Evolutionary conservation across 2,797 vertebrate genomes (phyloP).

Genomic region (Myiotriccus ornatus): DNA sequence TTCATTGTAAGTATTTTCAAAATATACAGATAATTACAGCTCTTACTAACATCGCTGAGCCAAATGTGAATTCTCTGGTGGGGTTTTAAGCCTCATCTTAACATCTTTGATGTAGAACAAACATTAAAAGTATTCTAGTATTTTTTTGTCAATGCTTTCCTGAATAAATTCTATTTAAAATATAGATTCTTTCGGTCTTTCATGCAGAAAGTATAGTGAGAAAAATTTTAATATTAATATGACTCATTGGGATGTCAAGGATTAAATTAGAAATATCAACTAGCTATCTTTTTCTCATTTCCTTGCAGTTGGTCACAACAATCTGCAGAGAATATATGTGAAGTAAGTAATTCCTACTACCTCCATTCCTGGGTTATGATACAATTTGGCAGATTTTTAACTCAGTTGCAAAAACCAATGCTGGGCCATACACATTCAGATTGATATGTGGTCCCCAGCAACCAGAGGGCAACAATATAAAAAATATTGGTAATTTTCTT

Average conservation of each 20-base stretch:
- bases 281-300: background rate
- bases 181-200: background rate
- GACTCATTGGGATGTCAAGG: background rate
- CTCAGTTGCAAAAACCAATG: background rate
- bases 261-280: background rate
- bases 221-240: conserved; percentile 22
- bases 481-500: background rate
- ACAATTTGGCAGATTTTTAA: background rate
- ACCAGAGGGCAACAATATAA: background rate
- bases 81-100: background rate
- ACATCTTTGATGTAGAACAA: background rate
- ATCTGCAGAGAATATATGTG: background rate
- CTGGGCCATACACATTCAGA: background rate
- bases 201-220: background rate
- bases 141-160: background rate
- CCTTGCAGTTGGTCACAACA: background rate
- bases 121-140: background rate
- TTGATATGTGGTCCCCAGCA: background rate
- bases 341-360: background rate
- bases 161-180: background rate
- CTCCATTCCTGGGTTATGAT: background rate
- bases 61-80: conserved; percentile 18
- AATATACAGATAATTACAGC: conserved; percentile 18
- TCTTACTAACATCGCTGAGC: conserved; percentile 1
- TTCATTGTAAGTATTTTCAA: conserved; percentile 4